Conservation (phyloP, 1,140 invertebrate species). For the Liolophura sinensis region DNA sequence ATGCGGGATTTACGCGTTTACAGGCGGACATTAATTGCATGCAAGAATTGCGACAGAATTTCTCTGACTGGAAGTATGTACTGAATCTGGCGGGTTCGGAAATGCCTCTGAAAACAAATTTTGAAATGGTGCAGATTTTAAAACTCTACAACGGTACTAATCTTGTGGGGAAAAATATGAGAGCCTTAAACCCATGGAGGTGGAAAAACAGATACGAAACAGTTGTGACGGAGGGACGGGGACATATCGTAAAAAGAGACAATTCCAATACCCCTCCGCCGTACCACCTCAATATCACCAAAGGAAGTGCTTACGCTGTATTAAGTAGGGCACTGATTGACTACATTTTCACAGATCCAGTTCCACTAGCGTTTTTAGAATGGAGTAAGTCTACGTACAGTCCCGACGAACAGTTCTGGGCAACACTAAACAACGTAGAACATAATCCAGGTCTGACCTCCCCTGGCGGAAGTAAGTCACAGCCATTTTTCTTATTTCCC, state of each 20-base stretch:
- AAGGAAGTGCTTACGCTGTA: conserved; percentile 47
- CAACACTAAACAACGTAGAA: conserved; percentile 38
- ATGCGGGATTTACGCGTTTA: conserved; percentile 28
- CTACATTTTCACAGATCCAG: conserved; percentile 30
- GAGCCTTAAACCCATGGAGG: background rate
- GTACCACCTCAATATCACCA: conserved; percentile 33
- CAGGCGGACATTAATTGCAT: conserved; percentile 44
- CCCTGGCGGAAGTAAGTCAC: conserved; percentile 25
- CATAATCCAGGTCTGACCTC: conserved; percentile 28
- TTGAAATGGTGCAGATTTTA: conserved; percentile 37
- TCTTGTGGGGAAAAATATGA: conserved; percentile 13
- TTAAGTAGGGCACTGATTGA: conserved; percentile 47
- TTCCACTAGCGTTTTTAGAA: conserved; percentile 33
- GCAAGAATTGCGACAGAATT: conserved; percentile 24
- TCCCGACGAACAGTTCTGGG: conserved; percentile 54
- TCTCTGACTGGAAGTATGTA: conserved; percentile 35
- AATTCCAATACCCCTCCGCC: conserved; percentile 26
- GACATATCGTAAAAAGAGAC: conserved; percentile 15
- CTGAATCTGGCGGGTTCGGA: conserved; percentile 36
- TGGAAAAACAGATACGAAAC: background rate
- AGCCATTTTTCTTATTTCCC: too few relatives aligned
- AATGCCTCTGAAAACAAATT: conserved; percentile 38
- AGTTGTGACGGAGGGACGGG: background rate
- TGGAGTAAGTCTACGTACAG: conserved; percentile 38
- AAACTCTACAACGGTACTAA: conserved; percentile 40